A percentile compares a stretch with the other conserved stretches of the same genome.
Evolutionary conservation across 2,797 vertebrate genomes (phyloP).

Genomic region (Atherinosoma microstoma): DNA sequence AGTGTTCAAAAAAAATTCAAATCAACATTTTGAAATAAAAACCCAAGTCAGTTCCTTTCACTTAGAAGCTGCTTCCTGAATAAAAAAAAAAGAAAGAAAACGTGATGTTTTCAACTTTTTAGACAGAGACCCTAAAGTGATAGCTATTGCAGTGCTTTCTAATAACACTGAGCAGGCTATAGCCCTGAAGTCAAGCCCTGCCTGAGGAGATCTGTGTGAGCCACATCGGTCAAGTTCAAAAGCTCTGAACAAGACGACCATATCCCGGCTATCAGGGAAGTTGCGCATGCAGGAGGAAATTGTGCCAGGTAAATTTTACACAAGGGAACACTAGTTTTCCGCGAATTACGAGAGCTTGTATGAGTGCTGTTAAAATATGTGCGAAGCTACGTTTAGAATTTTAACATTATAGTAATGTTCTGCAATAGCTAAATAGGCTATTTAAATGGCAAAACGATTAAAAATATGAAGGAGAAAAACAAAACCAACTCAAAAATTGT

Average conservation of each 20-base stretch:
- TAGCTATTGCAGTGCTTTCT: neutral
- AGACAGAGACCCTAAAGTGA: neutral
- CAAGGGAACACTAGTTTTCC: neutral
- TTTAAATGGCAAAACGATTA: neutral
- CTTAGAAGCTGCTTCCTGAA: neutral
- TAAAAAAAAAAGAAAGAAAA: neutral
- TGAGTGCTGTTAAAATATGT: neutral
- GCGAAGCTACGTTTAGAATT: neutral
- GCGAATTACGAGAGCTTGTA: conserved; percentile 3
- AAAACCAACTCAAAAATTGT: neutral
- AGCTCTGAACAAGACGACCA: conserved; percentile 7
- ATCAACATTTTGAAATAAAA: conserved; percentile 2
- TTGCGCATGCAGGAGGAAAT: conserved; percentile 22
- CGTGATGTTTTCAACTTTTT: neutral
- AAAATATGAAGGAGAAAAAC: neutral
- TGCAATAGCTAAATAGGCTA: neutral
- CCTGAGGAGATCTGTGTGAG: neutral
- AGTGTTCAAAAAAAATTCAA: neutral
- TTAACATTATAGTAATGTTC: neutral
- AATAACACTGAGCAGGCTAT: neutral
- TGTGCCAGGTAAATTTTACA: conserved; percentile 19
- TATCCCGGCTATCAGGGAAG: neutral
- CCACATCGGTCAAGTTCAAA: conserved; percentile 43
- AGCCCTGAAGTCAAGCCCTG: conserved; percentile 13
- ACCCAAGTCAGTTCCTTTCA: neutral